phyloP scores from a whole-genome alignment of 2,113 vertebrate genomes.

The Phalacrocorax pelagicus region DNA sequence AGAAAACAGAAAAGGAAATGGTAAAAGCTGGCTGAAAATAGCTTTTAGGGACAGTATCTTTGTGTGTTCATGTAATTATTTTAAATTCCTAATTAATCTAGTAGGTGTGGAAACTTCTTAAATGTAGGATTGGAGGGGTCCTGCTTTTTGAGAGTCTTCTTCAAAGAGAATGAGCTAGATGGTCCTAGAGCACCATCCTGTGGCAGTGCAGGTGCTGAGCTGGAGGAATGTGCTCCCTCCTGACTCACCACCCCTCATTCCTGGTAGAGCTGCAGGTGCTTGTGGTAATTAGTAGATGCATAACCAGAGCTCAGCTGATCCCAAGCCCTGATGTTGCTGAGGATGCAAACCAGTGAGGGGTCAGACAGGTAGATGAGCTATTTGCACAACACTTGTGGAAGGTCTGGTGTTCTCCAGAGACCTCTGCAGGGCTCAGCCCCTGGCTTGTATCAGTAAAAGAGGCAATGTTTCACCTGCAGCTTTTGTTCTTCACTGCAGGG shows the following conservation, averaged over 20 bases:
- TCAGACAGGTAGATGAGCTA: background rate
- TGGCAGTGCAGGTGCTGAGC: background rate
- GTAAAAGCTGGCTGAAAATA: background rate
- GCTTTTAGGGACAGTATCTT: background rate
- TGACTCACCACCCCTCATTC: background rate
- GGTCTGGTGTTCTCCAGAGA: background rate
- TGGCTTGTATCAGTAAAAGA: background rate
- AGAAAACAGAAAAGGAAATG: background rate
- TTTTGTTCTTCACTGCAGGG: too few relatives aligned
- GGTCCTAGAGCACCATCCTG: background rate
- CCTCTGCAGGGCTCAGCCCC: background rate
- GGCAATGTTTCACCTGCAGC: accelerated
- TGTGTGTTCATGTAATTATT: too few relatives aligned
- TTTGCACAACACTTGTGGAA: too few relatives aligned
- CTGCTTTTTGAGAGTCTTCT: background rate
- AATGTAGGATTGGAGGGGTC: background rate
- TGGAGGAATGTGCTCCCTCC: background rate
- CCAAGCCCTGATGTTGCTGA: background rate
- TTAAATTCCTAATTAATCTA: background rate
- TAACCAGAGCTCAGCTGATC: background rate
- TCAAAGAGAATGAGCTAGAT: background rate
- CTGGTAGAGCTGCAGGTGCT: too few relatives aligned
- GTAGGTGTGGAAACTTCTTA: background rate
- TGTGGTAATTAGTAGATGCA: background rate
- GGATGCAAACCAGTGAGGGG: background rate